phyloP scores from a whole-genome alignment of 2,113 vertebrate genomes.

The Chloroceryle aenea region DNA sequence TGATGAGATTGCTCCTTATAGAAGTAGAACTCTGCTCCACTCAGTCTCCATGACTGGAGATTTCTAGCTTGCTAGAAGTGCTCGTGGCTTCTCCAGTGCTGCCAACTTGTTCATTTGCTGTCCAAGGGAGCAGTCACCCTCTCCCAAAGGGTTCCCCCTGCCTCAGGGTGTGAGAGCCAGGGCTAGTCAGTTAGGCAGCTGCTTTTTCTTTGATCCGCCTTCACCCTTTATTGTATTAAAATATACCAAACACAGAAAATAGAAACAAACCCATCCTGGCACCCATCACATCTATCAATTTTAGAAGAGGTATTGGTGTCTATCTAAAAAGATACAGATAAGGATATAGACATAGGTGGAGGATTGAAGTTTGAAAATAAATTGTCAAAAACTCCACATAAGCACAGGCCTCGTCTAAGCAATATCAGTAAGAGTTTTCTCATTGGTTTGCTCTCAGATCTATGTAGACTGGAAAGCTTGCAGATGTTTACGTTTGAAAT shows the following conservation, averaged over 20 bases:
- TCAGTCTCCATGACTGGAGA: not conserved
- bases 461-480: rapidly evolving
- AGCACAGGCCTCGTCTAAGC: not conserved
- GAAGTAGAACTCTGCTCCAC: not conserved
- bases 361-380: not conserved
- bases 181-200: not conserved
- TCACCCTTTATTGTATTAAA: not conserved
- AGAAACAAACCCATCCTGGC: not conserved
- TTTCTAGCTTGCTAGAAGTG: not conserved
- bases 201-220: not conserved
- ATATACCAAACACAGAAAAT: not conserved
- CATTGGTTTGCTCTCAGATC: not conserved
- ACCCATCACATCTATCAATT: not conserved
- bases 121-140: not conserved
- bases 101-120: not conserved
- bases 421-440: not conserved
- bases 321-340: not conserved
- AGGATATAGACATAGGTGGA: not conserved
- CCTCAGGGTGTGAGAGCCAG: not conserved
- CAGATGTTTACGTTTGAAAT: not conserved
- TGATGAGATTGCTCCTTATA: not conserved
- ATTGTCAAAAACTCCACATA: not conserved
- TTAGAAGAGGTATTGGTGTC: not conserved
- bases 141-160: not conserved
- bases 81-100: not conserved